Evolutionary conservation across 2,797 vertebrate genomes (phyloP).

Genomic region (Mormyrops boulengeri): DNA sequence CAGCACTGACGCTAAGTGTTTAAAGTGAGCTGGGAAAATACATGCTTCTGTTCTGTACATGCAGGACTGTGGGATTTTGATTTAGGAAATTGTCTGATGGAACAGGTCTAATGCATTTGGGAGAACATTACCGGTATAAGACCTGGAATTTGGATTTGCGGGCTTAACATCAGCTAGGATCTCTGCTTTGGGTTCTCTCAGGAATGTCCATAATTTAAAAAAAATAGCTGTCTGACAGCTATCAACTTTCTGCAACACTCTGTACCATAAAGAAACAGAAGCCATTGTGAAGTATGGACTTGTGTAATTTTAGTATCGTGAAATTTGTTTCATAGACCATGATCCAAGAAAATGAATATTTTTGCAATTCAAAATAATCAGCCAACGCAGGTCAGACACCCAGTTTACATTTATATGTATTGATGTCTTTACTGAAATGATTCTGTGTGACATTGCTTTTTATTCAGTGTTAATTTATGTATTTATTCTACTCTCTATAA

Average conservation of each 20-base stretch:
- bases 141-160: neutral
- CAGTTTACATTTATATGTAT: neutral
- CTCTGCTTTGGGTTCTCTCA: neutral
- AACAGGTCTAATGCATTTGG: neutral
- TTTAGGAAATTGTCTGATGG: neutral
- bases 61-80: neutral
- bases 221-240: neutral
- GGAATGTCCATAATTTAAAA: neutral
- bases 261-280: neutral
- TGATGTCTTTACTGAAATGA: neutral
- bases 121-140: neutral
- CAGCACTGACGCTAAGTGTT: neutral
- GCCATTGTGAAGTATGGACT: neutral
- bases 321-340: neutral
- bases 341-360: conserved; percentile 2
- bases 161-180: neutral
- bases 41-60: neutral
- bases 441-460: neutral
- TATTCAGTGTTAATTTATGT: neutral
- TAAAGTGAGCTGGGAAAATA: neutral
- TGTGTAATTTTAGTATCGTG: neutral
- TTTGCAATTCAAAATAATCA: conserved; percentile 6
- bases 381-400: conserved; percentile 1
- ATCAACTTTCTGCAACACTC: neutral
- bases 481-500: conserved; percentile 2